Evolutionary conservation across 1,140 invertebrate genomes (phyloP).

Genomic region (Drosophila asahinai): DNA sequence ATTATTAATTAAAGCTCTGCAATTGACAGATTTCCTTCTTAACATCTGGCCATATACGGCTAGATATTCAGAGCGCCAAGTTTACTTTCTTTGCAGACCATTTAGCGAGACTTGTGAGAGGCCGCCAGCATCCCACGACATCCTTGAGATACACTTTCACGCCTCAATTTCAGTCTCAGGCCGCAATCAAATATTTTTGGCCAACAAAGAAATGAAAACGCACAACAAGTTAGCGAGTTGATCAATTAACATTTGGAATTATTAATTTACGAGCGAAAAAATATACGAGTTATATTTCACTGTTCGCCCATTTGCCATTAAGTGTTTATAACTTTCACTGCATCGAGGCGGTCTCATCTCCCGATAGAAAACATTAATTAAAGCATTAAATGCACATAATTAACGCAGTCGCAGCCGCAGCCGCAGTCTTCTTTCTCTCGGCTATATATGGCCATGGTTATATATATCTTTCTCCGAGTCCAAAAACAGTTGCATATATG

Average conservation of each 20-base stretch:
- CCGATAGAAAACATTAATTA: constrained; percentile 75
- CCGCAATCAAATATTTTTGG: constrained; percentile 30
- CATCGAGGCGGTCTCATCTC: constrained; percentile 21
- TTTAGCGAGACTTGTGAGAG: background rate
- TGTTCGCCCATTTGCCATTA: constrained; percentile 42
- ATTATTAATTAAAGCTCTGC: constrained; percentile 9
- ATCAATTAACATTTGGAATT: constrained; percentile 57
- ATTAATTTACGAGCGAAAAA: constrained; percentile 35
- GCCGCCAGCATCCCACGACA: constrained; percentile 23
- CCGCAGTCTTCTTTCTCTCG: constrained; percentile 31
- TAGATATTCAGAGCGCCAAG: constrained; percentile 10
- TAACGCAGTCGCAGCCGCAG: constrained; percentile 49
- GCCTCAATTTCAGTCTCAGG: constrained; percentile 34
- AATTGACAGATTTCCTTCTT: background rate
- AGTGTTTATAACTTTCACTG: constrained; percentile 73
- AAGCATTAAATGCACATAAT: constrained; percentile 77
- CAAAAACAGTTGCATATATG: constrained; percentile 30
- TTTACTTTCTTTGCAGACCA: constrained; percentile 42
- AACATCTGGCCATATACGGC: constrained; percentile 1
- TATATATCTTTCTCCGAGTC: constrained; percentile 19
- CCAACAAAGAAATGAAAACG: constrained; percentile 14
- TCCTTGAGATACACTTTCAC: constrained; percentile 30
- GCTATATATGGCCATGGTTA: constrained; percentile 38
- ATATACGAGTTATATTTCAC: constrained; percentile 9
- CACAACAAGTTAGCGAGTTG: constrained; percentile 60